Evolutionary conservation across 2,797 vertebrate genomes (phyloP), one percentile per base, ranked within the genome.

Genomic region (Euthynnus affinis): DNA sequence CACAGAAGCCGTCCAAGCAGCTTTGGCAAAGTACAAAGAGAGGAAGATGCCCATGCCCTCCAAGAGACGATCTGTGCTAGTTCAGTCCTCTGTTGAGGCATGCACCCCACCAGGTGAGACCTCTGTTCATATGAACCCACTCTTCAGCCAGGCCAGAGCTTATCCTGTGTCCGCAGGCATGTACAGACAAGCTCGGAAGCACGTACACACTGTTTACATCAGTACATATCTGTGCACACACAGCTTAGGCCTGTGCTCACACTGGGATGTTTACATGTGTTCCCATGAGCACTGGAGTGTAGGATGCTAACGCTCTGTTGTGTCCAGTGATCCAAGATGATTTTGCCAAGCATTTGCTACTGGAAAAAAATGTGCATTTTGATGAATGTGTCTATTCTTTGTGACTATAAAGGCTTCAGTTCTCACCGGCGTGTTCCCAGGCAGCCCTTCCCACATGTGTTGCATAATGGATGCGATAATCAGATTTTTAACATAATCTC

Each of bases 11-110:
- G 98, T 99, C 73, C 98, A 99, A 90, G 98, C 98, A 89, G 98
- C 98, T 53, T 91, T 99, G 88, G 97, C 97, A 46, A 98, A 96
- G 83, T 97, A 98, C 85, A 98, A 97, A 85, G 98, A 99, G 88
- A 95, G 97, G 86, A 99, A 97, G 94, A 97, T 99, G 97, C 98
- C 97, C 32, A 99, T 99, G 97, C 98, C 98, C 76, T 99, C 98
- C 0, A 99, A 98, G 88, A 96, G 98, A 87, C 96, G 97, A 25
- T 99, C 98, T 18, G 96, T 97, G 58, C 93, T 98, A 49, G 96
- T 96, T 46, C 97, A 97, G 82, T 96, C 97, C 3, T 97, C 98
- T 0, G 95, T 97, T 46, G 98, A 97, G 81, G 95, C 98, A 9
- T 98, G 96, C 85, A 99, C 98, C 0, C 98, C 98, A 20, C 98